Base-by-base conservation (phyloP, 2,113 vertebrate species). In the Lates calcarifer region DNA sequence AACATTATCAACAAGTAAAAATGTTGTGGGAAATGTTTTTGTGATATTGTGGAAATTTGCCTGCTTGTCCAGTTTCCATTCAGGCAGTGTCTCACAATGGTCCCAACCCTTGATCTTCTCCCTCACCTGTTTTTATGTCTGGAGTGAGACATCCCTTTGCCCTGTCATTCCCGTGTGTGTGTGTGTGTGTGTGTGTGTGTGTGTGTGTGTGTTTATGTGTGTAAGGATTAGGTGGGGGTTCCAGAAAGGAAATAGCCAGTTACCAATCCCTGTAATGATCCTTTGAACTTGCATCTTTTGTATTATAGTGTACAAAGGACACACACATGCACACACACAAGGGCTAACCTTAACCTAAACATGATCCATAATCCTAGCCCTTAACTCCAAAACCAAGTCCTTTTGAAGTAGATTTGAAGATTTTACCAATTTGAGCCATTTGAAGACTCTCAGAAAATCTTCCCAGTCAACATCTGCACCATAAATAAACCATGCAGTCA, bases 111-210 rank as follows among this genome's bases (percentile, higher is more conserved):
- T 88, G 37, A 84, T 88, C 81, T 69, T 68, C 68, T 75, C 39
- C 49, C 69, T 49, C 55, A 89, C 91, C 90, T 92, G 87, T 90
- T 82, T 72, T 93, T 93, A 93, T 91, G 89, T 93, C 62, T 18
- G 58, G 70, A 78, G 78, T 63, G 74, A 87, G 77, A 82, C 70
- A 41, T 70, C 37, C 80, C 77, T 79, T 77, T 81, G 74, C 86
- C 79, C 83, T 92, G 84, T 91, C 89, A 91, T 93, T 90, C 67
- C 49, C 63, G 0, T 68, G 28, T 69, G 24, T 66, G 43, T 63
- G 57, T 37, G 29, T 70, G 58, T 57, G 55, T 67, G 51, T 81
- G 56, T 60, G 37, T 64, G 57, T 45, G 56, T 80, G 55, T 61
- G 29, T 58, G 57, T 37, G 33, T 37, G n/a, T 41, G 49, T 53